Percentiles rank a stretch among this genome's conserved stretches.
Evolutionary conservation across 2,797 vertebrate species (phyloP).

Genomic region (Smutsia temminckii): DNA sequence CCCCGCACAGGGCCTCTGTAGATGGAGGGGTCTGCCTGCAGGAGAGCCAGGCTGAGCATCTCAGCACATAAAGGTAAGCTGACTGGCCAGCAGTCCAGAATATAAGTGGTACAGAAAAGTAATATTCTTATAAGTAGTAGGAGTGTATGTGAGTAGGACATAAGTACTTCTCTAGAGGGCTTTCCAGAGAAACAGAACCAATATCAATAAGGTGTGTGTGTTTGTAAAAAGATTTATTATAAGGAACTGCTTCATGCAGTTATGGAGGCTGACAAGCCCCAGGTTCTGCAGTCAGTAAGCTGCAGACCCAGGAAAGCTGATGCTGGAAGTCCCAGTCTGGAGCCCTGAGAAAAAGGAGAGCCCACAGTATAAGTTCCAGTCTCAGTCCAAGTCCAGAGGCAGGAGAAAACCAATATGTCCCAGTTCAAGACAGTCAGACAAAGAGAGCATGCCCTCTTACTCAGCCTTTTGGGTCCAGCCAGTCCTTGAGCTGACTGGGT

Average conservation of each 20-base stretch:
- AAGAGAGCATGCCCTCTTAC: no score
- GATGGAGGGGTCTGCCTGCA: background rate
- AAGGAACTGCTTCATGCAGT: background rate
- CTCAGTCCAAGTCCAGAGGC: background rate
- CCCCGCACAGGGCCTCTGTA: background rate
- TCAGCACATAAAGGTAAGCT: background rate
- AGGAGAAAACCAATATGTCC: background rate
- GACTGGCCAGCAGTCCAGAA: background rate
- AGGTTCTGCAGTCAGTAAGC: background rate
- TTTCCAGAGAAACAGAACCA: background rate
- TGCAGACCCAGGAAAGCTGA: background rate
- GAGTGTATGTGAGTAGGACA: no score
- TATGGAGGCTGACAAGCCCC: background rate
- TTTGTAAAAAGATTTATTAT: background rate
- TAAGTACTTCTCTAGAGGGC: background rate
- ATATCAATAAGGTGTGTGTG: background rate
- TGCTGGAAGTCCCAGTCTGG: background rate
- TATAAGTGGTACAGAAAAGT: background rate
- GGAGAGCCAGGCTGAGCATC: background rate
- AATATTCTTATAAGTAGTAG: no score
- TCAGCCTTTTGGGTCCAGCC: rapidly evolving
- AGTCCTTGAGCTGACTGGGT: background rate
- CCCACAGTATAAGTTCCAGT: rapidly evolving
- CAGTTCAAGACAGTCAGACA: background rate
- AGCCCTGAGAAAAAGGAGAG: rapidly evolving